Evolutionary conservation across 2,888 invertebrate genomes (phyloP).

Genomic region (Barypeithes pellucidus): DNA sequence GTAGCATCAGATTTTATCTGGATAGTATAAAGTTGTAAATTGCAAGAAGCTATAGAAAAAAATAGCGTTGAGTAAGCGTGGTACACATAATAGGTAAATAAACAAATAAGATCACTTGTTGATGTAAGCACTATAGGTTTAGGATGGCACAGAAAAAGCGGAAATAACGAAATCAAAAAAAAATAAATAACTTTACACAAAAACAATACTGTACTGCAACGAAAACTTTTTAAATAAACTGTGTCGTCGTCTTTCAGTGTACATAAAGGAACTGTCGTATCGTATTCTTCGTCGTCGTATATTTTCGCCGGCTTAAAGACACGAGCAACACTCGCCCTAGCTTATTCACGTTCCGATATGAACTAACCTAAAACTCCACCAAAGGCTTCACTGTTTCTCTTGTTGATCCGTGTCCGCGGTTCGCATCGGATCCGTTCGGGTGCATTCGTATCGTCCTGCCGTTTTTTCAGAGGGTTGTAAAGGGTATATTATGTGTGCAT

Average conservation of each 20-base stretch:
- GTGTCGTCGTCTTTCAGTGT: neutral
- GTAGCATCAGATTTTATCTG: constrained; percentile 18
- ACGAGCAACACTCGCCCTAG: constrained; percentile 51
- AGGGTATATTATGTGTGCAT: constrained; percentile 49
- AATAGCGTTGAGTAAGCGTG: neutral
- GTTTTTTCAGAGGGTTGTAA: constrained; percentile 41
- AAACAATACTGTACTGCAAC: neutral
- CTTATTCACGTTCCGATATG: constrained; percentile 57
- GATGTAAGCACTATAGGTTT: constrained; percentile 34
- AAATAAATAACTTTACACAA: constrained; percentile 4
- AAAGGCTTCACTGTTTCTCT: constrained; percentile 42
- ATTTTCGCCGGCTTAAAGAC: constrained; percentile 49
- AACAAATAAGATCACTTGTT: constrained; percentile 40
- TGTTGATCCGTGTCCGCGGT: constrained; percentile 51
- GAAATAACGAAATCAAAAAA: constrained; percentile 4
- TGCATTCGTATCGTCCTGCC: constrained; percentile 28
- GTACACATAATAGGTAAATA: constrained; percentile 14
- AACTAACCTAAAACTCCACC: constrained; percentile 58
- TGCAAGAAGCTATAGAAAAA: constrained; percentile 3
- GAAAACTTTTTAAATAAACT: neutral
- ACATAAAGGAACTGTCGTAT: constrained; percentile 49
- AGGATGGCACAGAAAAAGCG: constrained; percentile 23
- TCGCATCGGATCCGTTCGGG: constrained; percentile 21
- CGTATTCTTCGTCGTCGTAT: constrained; percentile 40
- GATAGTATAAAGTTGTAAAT: constrained; percentile 3